Percentiles rank a stretch among this genome's conserved stretches.
Evolutionary conservation across 1,140 invertebrate species (phyloP).

Genomic region (Hypsibius dujardini): DNA sequence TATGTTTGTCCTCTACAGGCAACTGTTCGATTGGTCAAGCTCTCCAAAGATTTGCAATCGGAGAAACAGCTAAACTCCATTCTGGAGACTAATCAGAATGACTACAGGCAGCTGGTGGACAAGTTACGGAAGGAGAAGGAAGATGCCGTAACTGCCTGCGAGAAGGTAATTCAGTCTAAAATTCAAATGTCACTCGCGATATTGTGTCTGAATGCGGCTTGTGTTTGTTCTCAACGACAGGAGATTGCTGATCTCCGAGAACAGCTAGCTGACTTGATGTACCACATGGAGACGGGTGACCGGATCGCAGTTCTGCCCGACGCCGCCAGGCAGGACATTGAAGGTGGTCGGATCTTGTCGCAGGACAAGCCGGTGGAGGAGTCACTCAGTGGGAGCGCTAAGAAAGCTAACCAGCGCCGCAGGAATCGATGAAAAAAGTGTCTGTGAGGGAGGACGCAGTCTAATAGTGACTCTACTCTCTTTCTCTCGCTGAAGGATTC

Average conservation of each 20-base stretch:
- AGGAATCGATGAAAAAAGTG: no score
- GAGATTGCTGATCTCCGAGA: constrained; percentile 68
- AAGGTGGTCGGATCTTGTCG: constrained; percentile 43
- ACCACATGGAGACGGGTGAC: constrained; percentile 72
- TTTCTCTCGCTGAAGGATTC: no score
- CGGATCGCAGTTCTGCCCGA: constrained; percentile 31
- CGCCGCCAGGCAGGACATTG: constrained; percentile 41
- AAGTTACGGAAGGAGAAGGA: constrained; percentile 45
- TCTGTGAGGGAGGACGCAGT: no score
- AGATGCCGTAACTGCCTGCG: constrained; percentile 40
- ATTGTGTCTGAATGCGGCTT: no score
- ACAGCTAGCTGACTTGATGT: constrained; percentile 85
- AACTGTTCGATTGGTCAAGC: constrained; percentile 20
- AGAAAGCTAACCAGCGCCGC: no score
- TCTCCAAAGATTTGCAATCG: constrained; percentile 41
- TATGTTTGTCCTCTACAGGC: not conserved
- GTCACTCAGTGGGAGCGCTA: no score
- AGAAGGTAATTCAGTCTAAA: constrained; percentile 32
- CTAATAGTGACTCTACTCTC: no score
- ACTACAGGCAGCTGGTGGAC: constrained; percentile 51
- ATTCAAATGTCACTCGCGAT: no score
- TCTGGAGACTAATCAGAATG: constrained; percentile 53
- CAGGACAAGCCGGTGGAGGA: no score
- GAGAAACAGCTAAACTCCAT: constrained; percentile 57
- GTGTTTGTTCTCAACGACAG: constrained; percentile 26